Evolutionary conservation across 1,140 invertebrate genomes (phyloP).

Genomic region (Hylyphantes graminicola): DNA sequence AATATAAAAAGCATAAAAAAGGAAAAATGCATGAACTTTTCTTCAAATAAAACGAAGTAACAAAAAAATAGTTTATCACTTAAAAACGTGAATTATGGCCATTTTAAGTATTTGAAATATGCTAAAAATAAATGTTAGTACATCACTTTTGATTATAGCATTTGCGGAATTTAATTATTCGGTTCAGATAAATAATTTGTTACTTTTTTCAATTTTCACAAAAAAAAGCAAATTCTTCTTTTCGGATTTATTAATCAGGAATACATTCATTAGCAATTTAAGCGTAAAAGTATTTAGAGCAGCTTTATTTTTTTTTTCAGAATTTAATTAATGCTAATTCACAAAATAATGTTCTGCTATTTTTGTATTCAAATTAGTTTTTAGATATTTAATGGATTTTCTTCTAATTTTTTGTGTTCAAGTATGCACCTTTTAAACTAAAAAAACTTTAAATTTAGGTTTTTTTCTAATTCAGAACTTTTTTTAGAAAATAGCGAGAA

Average conservation of each 20-base stretch:
- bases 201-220: not conserved
- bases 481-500: too few species aligned
- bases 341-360: not conserved
- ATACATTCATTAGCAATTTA: conserved; percentile 25
- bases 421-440: too few species aligned
- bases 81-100: not conserved
- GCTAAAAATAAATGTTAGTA: not conserved
- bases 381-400: too few species aligned
- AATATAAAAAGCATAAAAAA: too few species aligned
- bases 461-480: too few species aligned
- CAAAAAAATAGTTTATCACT: not conserved
- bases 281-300: conserved; percentile 1
- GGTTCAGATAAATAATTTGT: not conserved
- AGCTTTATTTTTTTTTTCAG: conserved; percentile 8
- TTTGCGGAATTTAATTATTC: conserved; percentile 16
- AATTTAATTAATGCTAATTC: conserved; percentile 31
- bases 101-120: not conserved
- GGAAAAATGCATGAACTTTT: too few species aligned
- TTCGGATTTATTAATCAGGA: conserved; percentile 27
- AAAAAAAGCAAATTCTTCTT: conserved; percentile 12
- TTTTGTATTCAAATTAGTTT: too few species aligned
- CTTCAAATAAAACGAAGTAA: too few species aligned
- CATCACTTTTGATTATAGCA: conserved; percentile 10
- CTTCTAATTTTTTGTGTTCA: too few species aligned
- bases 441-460: too few species aligned